Conservation (phyloP, 2,888 invertebrate genomes). For the Pasiphila rectangulata region DNA sequence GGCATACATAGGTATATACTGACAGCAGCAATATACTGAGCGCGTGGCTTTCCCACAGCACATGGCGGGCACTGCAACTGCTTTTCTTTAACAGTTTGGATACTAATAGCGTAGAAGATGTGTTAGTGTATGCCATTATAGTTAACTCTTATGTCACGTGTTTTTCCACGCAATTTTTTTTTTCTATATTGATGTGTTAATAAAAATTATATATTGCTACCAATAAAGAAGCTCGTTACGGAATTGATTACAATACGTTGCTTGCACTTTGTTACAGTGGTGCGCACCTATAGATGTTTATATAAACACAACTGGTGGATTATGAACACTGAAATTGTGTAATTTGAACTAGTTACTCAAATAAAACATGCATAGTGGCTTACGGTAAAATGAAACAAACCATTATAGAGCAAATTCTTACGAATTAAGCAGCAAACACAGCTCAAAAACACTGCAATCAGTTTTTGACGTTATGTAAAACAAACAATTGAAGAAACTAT, state of each 20-base stretch:
- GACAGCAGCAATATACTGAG: too few relatives aligned
- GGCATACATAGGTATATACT: too few relatives aligned
- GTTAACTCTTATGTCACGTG: too few relatives aligned
- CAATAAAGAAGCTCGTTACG: neutral
- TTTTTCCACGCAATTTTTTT: too few relatives aligned
- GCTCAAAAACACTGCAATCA: neutral
- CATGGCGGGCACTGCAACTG: too few relatives aligned
- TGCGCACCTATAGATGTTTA: slow-evolving; percentile 20
- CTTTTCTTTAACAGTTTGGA: too few relatives aligned
- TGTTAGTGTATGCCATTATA: too few relatives aligned
- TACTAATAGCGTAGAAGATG: too few relatives aligned
- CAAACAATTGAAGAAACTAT: too few relatives aligned
- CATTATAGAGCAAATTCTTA: neutral
- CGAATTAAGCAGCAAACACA: neutral
- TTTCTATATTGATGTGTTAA: neutral
- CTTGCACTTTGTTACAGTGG: slow-evolving; percentile 15
- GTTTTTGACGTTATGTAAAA: too few relatives aligned
- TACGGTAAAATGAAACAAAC: slow-evolving; percentile 13
- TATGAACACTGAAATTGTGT: slow-evolving; percentile 26
- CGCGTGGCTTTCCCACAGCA: too few relatives aligned
- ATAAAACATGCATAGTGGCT: slow-evolving; percentile 13
- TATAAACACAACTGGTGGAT: slow-evolving; percentile 28
- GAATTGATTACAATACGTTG: slow-evolving; percentile 11
- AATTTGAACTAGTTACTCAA: slow-evolving; percentile 22
- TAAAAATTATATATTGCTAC: neutral